Evolutionary conservation across 2,888 invertebrate genomes (phyloP), one percentile per base, ranked within the genome.

Genomic region (Zele albiditarsus): DNA sequence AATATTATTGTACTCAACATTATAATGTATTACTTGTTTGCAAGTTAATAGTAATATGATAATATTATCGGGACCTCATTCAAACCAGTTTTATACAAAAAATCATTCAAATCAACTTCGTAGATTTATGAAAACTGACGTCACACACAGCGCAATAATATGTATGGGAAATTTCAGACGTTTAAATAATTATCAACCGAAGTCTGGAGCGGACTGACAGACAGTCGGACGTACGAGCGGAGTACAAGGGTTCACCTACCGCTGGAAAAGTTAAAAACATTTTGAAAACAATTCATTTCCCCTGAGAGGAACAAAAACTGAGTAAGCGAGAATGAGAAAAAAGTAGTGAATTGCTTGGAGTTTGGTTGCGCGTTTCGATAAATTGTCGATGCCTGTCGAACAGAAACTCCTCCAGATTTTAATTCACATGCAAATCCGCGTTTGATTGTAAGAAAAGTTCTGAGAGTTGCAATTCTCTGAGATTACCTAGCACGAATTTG

Each of bases 221-320:
- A 46, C n/a, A n/a, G 46, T 2, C n/a, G 3, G n/a, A 46, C 46
- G n/a, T 4, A 46, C 6, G 46, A 46, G n/a, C 8, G n/a, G 42
- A 42, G 14, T 16, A 14, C 2, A 0, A 3, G 14, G 14, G n/a
- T n/a, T n/a, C 0, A 14, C n/a, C 2, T 2, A 14, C 0, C n/a
- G 2, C 27, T 42, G 62, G 60, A 23, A 57, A 65, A 33, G 28
- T 49, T 25, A n/a, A 33, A 65, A 65, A 57, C 38, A 25, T 1
- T 65, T 14, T 25, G 23, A 49, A 27, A 14, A 33, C 53, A 3
- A 65, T 72, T 72, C 49, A 72, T 72, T 53, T 46, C 33, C 33
- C 60, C 25, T 27, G 60, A 38, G 42, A 33, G 23, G 28, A 58
- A 53, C 12, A 53, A 28, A 31, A 20, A 42, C 8, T 33, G 14